Evolutionary conservation across 2,797 vertebrate genomes (phyloP).

Genomic region (Sebastes melanostomus): DNA sequence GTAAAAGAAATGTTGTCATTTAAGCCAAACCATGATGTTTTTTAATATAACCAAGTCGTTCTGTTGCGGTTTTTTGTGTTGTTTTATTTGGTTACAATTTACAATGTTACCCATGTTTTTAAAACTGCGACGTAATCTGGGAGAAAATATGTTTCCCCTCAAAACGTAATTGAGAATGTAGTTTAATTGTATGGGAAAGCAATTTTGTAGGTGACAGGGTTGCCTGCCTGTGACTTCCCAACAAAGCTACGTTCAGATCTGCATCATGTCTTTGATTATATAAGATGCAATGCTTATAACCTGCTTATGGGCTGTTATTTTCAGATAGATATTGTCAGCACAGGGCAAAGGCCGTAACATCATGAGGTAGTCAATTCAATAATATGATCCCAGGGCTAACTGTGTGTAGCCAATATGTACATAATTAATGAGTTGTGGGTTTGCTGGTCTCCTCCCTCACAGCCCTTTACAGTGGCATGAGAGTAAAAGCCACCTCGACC

Average conservation of each 20-base stretch:
- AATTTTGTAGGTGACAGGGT: background rate
- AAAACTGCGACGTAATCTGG: background rate
- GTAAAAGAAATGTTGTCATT: too few relatives aligned
- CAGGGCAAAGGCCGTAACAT: background rate
- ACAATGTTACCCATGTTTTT: background rate
- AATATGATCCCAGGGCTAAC: slow-evolving; percentile 23
- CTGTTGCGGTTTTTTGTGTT: too few relatives aligned
- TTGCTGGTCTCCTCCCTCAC: slow-evolving; percentile 21
- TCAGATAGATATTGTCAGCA: background rate
- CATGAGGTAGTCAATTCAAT: slow-evolving; percentile 18
- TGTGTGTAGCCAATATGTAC: slow-evolving; percentile 23
- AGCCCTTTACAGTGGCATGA: background rate
- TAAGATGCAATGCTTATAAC: background rate
- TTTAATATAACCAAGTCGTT: fast-evolving
- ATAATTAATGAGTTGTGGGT: slow-evolving; percentile 43
- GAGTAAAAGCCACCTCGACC: slow-evolving; percentile 5
- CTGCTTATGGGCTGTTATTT: background rate
- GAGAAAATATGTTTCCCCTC: too few relatives aligned
- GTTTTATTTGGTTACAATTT: background rate
- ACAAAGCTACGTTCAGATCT: background rate
- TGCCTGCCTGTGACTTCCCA: background rate
- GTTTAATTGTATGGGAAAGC: background rate
- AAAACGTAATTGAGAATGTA: background rate
- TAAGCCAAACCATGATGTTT: background rate
- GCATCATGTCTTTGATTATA: background rate